Conservation (phyloP, 2,888 invertebrate genomes). For the Bombylius major region DNA sequence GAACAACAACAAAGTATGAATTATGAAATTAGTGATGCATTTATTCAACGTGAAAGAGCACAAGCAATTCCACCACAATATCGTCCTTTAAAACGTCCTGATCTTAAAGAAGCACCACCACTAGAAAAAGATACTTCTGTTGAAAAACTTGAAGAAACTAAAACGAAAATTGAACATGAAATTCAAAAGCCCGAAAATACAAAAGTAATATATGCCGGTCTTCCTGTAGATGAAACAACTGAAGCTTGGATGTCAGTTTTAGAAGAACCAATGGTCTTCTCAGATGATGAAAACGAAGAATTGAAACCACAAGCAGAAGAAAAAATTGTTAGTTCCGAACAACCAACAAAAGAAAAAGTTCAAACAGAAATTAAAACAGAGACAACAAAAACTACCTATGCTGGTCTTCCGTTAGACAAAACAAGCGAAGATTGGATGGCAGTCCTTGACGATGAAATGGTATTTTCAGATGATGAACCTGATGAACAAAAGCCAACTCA, state of each 20-base stretch:
- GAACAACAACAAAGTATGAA: neutral
- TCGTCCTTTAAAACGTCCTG: neutral
- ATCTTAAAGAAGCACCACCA: too few relatives aligned
- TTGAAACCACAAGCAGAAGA: neutral
- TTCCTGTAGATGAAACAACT: conserved; percentile 25
- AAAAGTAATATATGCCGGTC: conserved; percentile 14
- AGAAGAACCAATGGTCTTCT: conserved; percentile 26
- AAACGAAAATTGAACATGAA: too few relatives aligned
- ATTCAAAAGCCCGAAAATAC: neutral
- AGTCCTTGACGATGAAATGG: conserved; percentile 31
- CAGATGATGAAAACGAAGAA: conserved; percentile 21
- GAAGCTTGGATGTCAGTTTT: conserved; percentile 22
- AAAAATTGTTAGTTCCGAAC: neutral
- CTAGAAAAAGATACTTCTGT: too few relatives aligned
- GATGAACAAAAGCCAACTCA: too few relatives aligned
- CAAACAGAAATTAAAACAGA: too few relatives aligned
- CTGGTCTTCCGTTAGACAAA: conserved; percentile 25
- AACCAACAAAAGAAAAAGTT: too few relatives aligned
- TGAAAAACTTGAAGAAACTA: too few relatives aligned
- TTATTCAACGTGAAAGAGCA: neutral
- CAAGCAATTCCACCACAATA: neutral
- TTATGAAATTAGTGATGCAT: neutral
- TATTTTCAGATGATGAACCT: conserved; percentile 29
- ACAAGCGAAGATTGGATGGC: conserved; percentile 28
- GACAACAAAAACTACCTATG: conserved; percentile 13